These are phyloP conservation scores for Lordiphosa stackelbergi DNA, from an alignment of 1,140 invertebrate genomes.

Conservation along the genomic window DNA sequence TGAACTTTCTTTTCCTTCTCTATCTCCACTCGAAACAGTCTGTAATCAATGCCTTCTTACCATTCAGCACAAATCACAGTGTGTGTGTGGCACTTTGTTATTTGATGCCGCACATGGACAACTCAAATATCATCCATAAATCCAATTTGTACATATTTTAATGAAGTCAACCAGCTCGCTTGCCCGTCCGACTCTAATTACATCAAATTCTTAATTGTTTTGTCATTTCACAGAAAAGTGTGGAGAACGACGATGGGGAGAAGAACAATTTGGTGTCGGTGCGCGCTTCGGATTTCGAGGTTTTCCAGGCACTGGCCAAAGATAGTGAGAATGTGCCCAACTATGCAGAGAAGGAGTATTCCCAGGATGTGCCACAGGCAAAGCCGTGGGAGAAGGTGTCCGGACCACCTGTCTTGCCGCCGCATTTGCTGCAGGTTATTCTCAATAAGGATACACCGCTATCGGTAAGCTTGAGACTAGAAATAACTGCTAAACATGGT, in stretches of 20 bases:
- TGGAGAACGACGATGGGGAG: constrained; percentile 91
- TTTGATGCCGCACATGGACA: too few relatives aligned
- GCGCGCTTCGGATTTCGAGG: constrained; percentile 97
- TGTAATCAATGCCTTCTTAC: too few relatives aligned
- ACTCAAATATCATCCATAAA: too few relatives aligned
- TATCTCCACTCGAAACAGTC: too few relatives aligned
- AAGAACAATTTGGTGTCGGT: constrained; percentile 96
- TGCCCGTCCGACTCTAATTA: constrained; percentile 11
- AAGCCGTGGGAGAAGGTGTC: constrained; percentile 94
- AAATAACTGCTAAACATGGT: too few relatives aligned
- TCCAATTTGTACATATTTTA: too few relatives aligned
- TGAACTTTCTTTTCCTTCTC: too few relatives aligned
- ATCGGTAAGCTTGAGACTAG: constrained; percentile 76
- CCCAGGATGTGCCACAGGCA: constrained; percentile 91
- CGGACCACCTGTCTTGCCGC: constrained; percentile 97
- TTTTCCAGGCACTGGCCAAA: constrained; percentile 96
- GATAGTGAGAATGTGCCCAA: constrained; percentile 88
- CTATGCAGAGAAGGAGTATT: constrained; percentile 88
- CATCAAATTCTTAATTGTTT: constrained; percentile 24
- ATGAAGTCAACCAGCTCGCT: neutral
- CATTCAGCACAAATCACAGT: too few relatives aligned
- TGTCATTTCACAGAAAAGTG: constrained; percentile 85
- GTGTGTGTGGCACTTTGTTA: too few relatives aligned
- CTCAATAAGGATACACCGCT: constrained; percentile 98
- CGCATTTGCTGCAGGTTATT: constrained; percentile 98